phyloP scores from a whole-genome alignment of 2,888 invertebrate genomes.

The Cerastis leucographa region DNA sequence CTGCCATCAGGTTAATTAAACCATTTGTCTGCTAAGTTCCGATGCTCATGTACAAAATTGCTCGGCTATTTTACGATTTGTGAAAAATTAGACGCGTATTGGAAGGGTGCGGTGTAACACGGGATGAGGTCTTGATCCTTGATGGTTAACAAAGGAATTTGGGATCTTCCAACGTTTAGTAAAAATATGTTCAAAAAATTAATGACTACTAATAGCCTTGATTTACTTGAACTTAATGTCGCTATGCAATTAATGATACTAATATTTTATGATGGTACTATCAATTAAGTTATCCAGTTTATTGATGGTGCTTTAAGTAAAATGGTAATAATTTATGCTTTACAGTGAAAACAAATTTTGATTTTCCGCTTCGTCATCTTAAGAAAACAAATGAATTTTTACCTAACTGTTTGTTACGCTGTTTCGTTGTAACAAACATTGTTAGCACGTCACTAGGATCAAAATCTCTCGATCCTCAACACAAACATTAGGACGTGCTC shows the following conservation, averaged over 20 bases:
- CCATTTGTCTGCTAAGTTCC: slow-evolving; percentile 88
- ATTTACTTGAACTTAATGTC: not conserved
- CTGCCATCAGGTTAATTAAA: slow-evolving; percentile 90
- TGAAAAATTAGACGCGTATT: slow-evolving; percentile 67
- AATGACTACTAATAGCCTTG: too few species aligned
- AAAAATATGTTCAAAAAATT: not conserved
- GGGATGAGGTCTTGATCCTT: slow-evolving; percentile 54
- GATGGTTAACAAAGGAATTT: not conserved
- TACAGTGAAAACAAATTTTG: not conserved
- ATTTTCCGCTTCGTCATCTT: too few species aligned
- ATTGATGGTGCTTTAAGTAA: not conserved
- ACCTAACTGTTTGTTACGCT: not conserved
- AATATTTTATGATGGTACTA: not conserved
- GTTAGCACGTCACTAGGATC: slow-evolving; percentile 40
- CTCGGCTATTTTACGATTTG: slow-evolving; percentile 71
- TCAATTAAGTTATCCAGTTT: not conserved
- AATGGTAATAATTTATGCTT: not conserved
- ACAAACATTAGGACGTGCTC: slow-evolving; percentile 73
- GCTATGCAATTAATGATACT: not conserved
- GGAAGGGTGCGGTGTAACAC: slow-evolving; percentile 55
- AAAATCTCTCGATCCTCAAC: slow-evolving; percentile 69
- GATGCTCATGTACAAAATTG: slow-evolving; percentile 75
- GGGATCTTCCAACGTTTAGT: not conserved
- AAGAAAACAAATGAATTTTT: too few species aligned
- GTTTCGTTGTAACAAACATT: not conserved